Evolutionary conservation across 2,113 vertebrate genomes (phyloP).

Genomic region (Hypomesus transpacificus): DNA sequence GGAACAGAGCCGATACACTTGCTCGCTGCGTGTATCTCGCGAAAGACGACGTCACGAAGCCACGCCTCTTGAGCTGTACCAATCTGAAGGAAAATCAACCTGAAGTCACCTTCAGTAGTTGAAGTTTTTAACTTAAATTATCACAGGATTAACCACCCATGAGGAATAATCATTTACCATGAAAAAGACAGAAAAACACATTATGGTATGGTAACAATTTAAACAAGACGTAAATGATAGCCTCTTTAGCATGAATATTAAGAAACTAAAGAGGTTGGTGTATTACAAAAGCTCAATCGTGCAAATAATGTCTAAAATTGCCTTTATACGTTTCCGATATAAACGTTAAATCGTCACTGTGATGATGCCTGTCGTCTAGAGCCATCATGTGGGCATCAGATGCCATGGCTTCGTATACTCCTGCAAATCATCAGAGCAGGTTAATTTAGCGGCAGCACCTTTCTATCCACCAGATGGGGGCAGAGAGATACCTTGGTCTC

Average conservation of each 20-base stretch:
- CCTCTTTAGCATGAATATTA: background rate
- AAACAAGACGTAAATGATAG: background rate
- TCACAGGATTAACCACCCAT: too few species aligned
- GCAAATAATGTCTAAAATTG: background rate
- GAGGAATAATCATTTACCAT: too few species aligned
- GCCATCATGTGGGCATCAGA: constrained; percentile 18
- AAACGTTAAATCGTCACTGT: background rate
- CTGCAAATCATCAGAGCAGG: background rate
- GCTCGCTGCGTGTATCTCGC: constrained; percentile 10
- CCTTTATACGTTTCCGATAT: background rate
- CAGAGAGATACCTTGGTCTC: background rate
- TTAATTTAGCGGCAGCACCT: too few species aligned
- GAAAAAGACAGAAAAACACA: too few species aligned
- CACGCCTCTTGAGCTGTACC: constrained; percentile 46
- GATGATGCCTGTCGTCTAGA: background rate
- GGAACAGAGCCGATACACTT: constrained; percentile 1
- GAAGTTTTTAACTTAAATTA: too few species aligned
- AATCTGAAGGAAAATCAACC: constrained; percentile 13
- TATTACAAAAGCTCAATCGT: too few species aligned
- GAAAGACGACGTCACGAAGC: constrained; percentile 50
- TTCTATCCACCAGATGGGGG: constrained; percentile 23
- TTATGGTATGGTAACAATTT: background rate
- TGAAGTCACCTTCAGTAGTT: too few species aligned
- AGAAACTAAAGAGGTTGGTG: too few species aligned
- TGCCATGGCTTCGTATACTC: background rate